Evolutionary conservation across 2,797 vertebrate species (phyloP), one percentile per base, ranked within the genome.

Genomic region (Hafferia zeledoni): DNA sequence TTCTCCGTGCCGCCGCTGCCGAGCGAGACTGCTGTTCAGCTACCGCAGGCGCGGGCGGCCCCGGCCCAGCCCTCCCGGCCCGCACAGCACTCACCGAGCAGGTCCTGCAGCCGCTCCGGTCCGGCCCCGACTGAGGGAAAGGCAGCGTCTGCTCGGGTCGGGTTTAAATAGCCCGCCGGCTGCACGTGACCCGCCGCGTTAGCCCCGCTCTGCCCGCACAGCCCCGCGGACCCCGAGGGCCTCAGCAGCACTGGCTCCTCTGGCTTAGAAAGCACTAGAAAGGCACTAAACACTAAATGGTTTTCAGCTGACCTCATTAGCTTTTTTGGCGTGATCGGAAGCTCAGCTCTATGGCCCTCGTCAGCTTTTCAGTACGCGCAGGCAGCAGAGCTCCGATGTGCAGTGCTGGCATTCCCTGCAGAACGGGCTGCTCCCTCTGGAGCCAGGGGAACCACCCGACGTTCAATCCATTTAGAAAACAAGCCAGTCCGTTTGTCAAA

Each of bases 61-160:
- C 43, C 3, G 19, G 15, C 16, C 16, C 2, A 20, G 17, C 8
- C 4, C 8, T 8, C 17, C 25, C 5, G 1, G 5, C 7, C 57
- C 35, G 17, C 6, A 33, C 33, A 37, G 33, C 3, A 35, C 33
- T 59, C 33, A 59, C 63, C 10, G 41, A 10, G 55, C 4, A 10
- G 12, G 1, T 8, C 5, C 17, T 0, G 8, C 12, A 0, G 9
- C 31, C 6, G 1, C 35, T 33, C 5, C 5, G 1, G 3, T 4
- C 7, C 1, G 1, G 17, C 17, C 8, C 17, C 0, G 18, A 25
- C 4, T 3, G 12, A 20, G 7, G 0, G 2, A 8, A 14, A 9
- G 0, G 14, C 2, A 1, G 3, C 17, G 9, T 1, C 10, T 1
- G 10, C 27, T 27, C 28, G 4, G 28, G 50, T 17, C 10, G 28